Evolutionary conservation across 2,888 invertebrate genomes (phyloP).

Genomic region (Zygothrica quintamaculata): DNA sequence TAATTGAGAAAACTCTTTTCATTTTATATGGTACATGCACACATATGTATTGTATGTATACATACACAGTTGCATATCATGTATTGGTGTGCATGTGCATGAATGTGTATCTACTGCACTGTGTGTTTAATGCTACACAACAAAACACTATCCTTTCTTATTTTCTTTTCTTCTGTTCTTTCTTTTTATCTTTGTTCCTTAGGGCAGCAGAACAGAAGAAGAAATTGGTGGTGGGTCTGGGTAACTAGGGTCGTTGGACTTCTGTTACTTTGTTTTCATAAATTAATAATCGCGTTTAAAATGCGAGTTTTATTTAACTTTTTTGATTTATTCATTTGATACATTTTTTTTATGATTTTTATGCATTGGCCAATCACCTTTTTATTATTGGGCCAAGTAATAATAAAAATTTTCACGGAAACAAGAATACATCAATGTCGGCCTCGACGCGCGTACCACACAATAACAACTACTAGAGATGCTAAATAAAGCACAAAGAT

Average conservation of each 20-base stretch:
- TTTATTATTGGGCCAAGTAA: constrained; percentile 28
- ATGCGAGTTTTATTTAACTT: constrained; percentile 39
- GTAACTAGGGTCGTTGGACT: neutral
- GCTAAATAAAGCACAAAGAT: constrained; percentile 1
- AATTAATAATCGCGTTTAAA: neutral
- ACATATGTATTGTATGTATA: constrained; percentile 1
- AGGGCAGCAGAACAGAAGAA: too few species aligned
- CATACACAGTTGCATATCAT: constrained; percentile 13
- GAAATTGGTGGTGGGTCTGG: constrained; percentile 41
- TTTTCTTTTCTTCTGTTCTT: constrained; percentile 57
- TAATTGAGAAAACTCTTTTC: constrained; percentile 3
- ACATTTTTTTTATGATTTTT: constrained; percentile 10
- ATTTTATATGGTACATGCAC: constrained; percentile 4
- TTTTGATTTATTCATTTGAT: too few species aligned
- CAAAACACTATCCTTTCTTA: constrained; percentile 55
- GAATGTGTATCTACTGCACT: constrained; percentile 55
- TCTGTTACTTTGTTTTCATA: constrained; percentile 14
- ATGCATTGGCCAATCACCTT: constrained; percentile 46
- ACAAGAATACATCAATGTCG: constrained; percentile 19
- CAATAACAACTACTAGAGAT: constrained; percentile 36
- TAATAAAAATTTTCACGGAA: constrained; percentile 17
- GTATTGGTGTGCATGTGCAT: constrained; percentile 14
- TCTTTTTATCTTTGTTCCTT: constrained; percentile 43
- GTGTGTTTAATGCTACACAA: constrained; percentile 36
- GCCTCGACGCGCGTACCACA: constrained; percentile 49